Conservation (phyloP, 2,888 invertebrate genomes). For the Lithophane semibrunnea region DNA sequence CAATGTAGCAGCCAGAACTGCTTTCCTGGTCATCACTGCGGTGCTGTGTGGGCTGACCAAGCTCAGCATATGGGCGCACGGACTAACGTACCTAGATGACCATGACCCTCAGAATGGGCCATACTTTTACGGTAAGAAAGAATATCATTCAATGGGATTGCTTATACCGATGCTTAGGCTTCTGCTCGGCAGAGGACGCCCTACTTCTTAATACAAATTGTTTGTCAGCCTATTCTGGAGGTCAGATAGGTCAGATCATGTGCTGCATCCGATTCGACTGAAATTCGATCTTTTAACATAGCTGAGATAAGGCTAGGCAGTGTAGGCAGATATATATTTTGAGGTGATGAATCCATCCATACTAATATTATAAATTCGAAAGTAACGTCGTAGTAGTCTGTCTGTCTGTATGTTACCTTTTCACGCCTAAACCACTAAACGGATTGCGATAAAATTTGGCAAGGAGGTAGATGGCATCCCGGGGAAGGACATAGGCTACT, state of each 20-base stretch:
- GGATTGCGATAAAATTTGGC: too few relatives aligned
- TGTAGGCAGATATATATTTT: background rate
- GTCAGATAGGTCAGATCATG: background rate
- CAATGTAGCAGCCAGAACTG: conserved; percentile 65
- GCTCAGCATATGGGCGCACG: conserved; percentile 85
- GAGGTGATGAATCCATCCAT: background rate
- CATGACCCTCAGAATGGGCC: conserved; percentile 84
- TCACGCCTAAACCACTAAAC: too few relatives aligned
- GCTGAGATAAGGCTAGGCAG: background rate
- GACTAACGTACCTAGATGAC: conserved; percentile 83
- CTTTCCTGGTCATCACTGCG: conserved; percentile 76
- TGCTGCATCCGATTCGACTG: background rate
- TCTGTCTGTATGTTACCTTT: too few relatives aligned
- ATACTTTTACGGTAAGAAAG: conserved; percentile 82
- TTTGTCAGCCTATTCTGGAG: background rate
- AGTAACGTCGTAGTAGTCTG: too few relatives aligned
- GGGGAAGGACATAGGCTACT: too few relatives aligned
- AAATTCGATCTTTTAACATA: background rate
- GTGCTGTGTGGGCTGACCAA: conserved; percentile 77
- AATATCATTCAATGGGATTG: background rate
- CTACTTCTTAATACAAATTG: background rate
- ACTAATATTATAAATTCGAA: too few relatives aligned
- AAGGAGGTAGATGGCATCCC: too few relatives aligned
- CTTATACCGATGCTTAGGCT: background rate
- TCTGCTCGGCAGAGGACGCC: too few relatives aligned